Percentiles rank a stretch among this genome's conserved stretches.
Conservation (phyloP, 2,888 invertebrate genomes). For the Melanargia galathea region DNA sequence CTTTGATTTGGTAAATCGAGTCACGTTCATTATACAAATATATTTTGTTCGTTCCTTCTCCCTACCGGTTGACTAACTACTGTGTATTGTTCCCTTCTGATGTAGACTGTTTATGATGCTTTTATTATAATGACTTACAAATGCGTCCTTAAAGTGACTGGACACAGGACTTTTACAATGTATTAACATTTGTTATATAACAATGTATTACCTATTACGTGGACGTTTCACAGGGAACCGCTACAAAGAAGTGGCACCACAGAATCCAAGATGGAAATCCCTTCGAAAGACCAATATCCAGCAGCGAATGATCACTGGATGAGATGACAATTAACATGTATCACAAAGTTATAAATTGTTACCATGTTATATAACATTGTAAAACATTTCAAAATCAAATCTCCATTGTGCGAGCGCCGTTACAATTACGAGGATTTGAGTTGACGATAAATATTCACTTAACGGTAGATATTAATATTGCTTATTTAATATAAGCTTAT, state of each 20-base stretch:
- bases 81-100: conserved; percentile 61
- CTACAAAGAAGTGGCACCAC: too few relatives aligned
- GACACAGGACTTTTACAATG: background rate
- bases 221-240: too few relatives aligned
- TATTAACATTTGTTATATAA: background rate
- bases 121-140: conserved; percentile 65
- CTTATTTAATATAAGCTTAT: conserved; percentile 24
- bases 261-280: background rate
- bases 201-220: background rate
- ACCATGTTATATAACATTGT: background rate
- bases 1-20: conserved; percentile 78
- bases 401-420: background rate
- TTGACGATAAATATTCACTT: conserved; percentile 34
- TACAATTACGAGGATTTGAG: conserved; percentile 65
- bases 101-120: conserved; percentile 66
- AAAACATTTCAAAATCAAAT: background rate
- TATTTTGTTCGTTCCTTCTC: conserved; percentile 66
- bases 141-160: conserved; percentile 44
- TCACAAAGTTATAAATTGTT: too few relatives aligned
- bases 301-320: too few relatives aligned
- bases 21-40: conserved; percentile 65
- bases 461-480: conserved; percentile 13
- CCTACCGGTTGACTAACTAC: conserved; percentile 55
- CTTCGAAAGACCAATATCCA: too few relatives aligned
- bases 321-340: too few relatives aligned